These are phyloP conservation scores for Saccostrea glomerata DNA, from an alignment of 1,140 invertebrate genomes.

Conservation along the genomic window DNA sequence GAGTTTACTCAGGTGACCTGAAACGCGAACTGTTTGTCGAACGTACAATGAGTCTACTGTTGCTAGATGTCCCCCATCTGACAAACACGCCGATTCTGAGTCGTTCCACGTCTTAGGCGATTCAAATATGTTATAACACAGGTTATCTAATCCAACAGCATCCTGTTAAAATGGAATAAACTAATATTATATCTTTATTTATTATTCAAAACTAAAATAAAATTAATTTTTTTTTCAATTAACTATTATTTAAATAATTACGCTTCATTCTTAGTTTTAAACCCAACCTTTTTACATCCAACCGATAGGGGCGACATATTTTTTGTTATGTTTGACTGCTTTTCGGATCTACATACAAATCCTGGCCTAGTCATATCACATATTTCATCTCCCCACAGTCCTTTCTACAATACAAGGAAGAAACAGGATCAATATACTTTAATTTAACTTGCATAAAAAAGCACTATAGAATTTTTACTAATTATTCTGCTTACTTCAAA, in stretches of 20 bases:
- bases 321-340: neutral
- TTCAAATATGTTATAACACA: neutral
- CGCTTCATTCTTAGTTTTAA: no score
- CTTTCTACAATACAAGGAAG: conserved; percentile 1
- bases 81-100: neutral
- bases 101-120: neutral
- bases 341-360: neutral
- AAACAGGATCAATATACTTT: neutral
- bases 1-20: no score
- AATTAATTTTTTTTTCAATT: neutral
- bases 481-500: neutral
- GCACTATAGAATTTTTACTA: neutral
- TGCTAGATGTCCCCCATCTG: neutral
- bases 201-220: neutral
- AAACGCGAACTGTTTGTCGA: neutral
- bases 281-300: neutral
- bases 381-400: neutral
- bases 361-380: neutral
- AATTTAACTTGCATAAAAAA: neutral
- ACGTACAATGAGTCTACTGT: neutral
- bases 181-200: no score
- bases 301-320: neutral
- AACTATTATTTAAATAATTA: neutral
- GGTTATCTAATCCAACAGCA: neutral
- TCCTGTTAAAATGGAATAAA: neutral